Conservation (phyloP, 2,888 invertebrate species). For the Coremacera marginata region DNA sequence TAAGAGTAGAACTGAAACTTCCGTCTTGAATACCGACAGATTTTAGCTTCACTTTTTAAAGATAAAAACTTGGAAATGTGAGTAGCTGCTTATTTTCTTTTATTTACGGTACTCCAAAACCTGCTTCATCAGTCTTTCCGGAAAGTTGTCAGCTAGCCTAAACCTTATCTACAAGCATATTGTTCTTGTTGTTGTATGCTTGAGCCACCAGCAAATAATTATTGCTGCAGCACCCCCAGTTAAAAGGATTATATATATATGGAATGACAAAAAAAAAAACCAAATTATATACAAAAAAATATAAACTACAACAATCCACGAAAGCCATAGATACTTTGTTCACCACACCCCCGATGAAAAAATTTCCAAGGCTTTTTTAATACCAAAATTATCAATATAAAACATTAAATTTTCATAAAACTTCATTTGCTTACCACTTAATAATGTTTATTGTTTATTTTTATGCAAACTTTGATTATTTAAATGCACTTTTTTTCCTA, state of each 20-base stretch:
- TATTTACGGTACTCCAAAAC: too few relatives aligned
- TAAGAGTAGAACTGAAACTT: too few relatives aligned
- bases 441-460: slow-evolving; percentile 53
- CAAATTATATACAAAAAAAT: slow-evolving; percentile 40
- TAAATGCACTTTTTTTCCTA: slow-evolving; percentile 53
- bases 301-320: slow-evolving; percentile 10
- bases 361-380: slow-evolving; percentile 15
- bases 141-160: too few relatives aligned
- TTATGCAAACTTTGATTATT: slow-evolving; percentile 58
- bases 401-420: slow-evolving; percentile 29
- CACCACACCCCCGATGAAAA: slow-evolving; percentile 46
- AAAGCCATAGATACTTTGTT: slow-evolving; percentile 38
- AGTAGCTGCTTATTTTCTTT: too few relatives aligned
- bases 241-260: slow-evolving; percentile 38
- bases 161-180: too few relatives aligned
- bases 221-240: slow-evolving; percentile 1
- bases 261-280: slow-evolving; percentile 20
- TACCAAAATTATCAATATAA: slow-evolving; percentile 32
- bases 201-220: slow-evolving; percentile 45
- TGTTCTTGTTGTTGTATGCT: neutral
- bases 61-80: too few relatives aligned
- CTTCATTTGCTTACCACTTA: slow-evolving; percentile 61
- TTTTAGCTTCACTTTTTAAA: too few relatives aligned
- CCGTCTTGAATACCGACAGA: too few relatives aligned
- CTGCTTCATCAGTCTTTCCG: neutral